Evolutionary conservation across 2,797 vertebrate genomes (phyloP).

Genomic region (Parambassis ranga): DNA sequence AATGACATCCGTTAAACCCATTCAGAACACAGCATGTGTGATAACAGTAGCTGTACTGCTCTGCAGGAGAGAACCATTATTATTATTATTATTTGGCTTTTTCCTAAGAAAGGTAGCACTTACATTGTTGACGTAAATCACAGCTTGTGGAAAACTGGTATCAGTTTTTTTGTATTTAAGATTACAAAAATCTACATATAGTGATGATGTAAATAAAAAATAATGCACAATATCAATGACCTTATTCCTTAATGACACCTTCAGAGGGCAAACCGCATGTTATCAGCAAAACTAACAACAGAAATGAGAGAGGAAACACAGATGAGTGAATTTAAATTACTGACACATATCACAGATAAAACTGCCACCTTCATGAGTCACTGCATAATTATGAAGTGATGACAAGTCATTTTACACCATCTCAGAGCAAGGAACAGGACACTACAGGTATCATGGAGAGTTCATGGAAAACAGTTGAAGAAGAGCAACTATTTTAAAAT

Average conservation of each 20-base stretch:
- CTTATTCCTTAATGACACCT: background rate
- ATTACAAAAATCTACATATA: background rate
- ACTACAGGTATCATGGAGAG: background rate
- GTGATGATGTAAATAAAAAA: background rate
- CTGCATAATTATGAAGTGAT: slow-evolving; percentile 20
- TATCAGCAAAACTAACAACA: background rate
- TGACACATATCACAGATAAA: background rate
- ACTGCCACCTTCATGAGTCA: background rate
- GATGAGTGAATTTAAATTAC: slow-evolving; percentile 8
- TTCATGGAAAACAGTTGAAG: background rate
- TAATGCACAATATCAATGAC: background rate
- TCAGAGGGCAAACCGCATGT: background rate
- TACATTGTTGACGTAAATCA: background rate
- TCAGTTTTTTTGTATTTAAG: background rate
- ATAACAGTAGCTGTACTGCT: background rate
- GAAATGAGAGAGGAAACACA: background rate
- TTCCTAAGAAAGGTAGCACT: background rate
- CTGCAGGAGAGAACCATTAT: background rate
- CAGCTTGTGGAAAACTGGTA: background rate
- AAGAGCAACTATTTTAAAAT: too few relatives aligned
- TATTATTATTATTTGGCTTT: background rate
- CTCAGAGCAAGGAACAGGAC: background rate
- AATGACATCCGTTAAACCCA: background rate
- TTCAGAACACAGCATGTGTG: background rate
- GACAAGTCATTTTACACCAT: background rate